Percentiles rank a stretch among this genome's conserved stretches.
Evolutionary conservation across 2,797 vertebrate species (phyloP).

Genomic region (Oreochromis mossambicus): DNA sequence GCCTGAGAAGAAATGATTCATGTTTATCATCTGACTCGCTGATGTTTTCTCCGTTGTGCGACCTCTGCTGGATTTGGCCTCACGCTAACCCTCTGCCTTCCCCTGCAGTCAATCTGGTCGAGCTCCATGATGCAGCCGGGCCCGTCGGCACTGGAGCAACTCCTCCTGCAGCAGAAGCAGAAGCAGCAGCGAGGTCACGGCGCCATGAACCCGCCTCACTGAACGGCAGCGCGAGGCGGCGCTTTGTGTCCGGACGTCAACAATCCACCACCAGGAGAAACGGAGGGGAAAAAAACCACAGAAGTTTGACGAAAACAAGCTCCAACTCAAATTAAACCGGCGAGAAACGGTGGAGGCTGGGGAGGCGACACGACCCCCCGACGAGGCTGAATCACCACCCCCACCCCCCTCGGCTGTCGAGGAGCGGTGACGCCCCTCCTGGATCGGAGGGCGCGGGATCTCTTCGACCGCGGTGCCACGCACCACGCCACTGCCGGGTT

Average conservation of each 20-base stretch:
- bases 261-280: slow-evolving; percentile 58
- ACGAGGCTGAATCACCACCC: slow-evolving; percentile 59
- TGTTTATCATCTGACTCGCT: background rate
- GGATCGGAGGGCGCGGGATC: slow-evolving; percentile 62
- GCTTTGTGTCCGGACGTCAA: slow-evolving; percentile 53
- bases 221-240: slow-evolving; percentile 68
- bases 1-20: background rate
- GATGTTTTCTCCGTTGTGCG: background rate
- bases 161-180: slow-evolving; percentile 98
- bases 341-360: slow-evolving; percentile 61
- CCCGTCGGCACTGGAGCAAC: slow-evolving; percentile 98
- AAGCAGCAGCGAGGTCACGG: slow-evolving; percentile 97
- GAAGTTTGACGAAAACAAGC: slow-evolving; percentile 65
- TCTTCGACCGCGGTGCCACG: slow-evolving; percentile 79
- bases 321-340: slow-evolving; percentile 69
- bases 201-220: slow-evolving; percentile 96
- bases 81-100: background rate
- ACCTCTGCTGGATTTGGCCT: background rate
- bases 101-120: slow-evolving; percentile 94
- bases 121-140: slow-evolving; percentile 99
- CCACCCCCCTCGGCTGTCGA: slow-evolving; percentile 67
- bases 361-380: slow-evolving; percentile 49
- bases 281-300: slow-evolving; percentile 20
- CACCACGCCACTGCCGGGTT: slow-evolving; percentile 31
- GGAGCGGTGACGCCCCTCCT: slow-evolving; percentile 82